Percentiles rank a stretch among this genome's conserved stretches.
These are phyloP conservation scores for Scleropages formosus DNA, from an alignment of 2,797 vertebrate genomes.

Conservation along the genomic window DNA sequence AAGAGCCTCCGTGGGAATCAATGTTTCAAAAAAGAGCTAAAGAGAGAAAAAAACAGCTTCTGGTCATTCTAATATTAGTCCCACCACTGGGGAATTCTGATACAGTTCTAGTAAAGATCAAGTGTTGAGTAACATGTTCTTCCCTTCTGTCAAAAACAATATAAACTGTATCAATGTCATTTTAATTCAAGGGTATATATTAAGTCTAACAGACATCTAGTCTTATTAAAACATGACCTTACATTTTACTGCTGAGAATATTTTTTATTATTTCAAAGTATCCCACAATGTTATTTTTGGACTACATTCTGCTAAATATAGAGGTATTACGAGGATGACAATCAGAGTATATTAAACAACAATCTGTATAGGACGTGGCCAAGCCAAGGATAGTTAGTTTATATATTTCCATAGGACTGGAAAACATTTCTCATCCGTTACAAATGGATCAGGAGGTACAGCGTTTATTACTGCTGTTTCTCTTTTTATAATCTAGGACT, in stretches of 20 bases:
- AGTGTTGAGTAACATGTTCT: constrained; percentile 20
- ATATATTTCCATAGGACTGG: neutral
- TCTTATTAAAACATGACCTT: neutral
- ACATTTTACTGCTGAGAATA: neutral
- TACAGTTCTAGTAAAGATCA: constrained; percentile 38
- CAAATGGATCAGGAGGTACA: neutral
- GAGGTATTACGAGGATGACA: no score
- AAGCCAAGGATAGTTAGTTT: neutral
- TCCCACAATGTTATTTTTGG: neutral
- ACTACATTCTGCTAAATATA: no score
- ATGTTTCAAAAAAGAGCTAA: constrained; percentile 40
- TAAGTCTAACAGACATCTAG: neutral
- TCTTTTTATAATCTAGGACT: no score
- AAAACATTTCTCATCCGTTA: neutral
- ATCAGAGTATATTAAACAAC: neutral
- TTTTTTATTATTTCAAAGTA: neutral
- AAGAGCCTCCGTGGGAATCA: constrained; percentile 62
- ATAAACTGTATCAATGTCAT: neutral
- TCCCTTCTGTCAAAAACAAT: neutral
- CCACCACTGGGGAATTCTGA: constrained; percentile 55
- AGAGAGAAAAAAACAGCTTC: constrained; percentile 53
- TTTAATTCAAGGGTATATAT: neutral
- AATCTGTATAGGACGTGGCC: neutral
- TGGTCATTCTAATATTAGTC: constrained; percentile 58
- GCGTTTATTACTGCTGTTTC: no score